Percentiles rank a stretch among this genome's conserved stretches.
These are phyloP conservation scores for Rhamnusium bicolor DNA, from an alignment of 2,888 invertebrate species.

Conservation along the genomic window DNA sequence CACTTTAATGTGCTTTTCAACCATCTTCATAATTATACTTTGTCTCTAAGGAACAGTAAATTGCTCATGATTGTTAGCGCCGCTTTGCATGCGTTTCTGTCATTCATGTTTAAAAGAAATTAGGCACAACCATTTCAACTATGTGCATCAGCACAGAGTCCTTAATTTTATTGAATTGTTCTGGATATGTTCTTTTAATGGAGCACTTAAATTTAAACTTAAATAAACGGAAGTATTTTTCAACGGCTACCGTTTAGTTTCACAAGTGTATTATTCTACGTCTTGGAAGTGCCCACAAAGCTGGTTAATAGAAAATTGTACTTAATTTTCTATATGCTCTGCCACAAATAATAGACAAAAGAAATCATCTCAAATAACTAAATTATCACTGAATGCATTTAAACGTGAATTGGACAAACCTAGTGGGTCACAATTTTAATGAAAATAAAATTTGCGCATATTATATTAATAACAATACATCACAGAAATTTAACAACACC, in stretches of 20 bases:
- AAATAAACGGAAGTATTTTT: background rate
- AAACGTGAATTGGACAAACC: too few relatives aligned
- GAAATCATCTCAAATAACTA: too few relatives aligned
- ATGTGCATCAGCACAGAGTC: slow-evolving; percentile 3
- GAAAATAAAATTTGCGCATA: too few relatives aligned
- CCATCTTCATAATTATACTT: slow-evolving; percentile 68
- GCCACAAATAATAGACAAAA: background rate
- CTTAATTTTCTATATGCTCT: background rate
- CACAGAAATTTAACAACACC: too few relatives aligned
- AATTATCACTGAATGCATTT: too few relatives aligned
- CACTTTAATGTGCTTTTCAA: slow-evolving; percentile 66
- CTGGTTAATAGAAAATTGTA: background rate
- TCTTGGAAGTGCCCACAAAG: background rate
- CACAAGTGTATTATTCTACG: background rate
- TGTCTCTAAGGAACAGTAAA: slow-evolving; percentile 65
- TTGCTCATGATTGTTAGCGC: slow-evolving; percentile 62
- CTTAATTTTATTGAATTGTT: background rate
- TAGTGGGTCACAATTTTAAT: too few relatives aligned
- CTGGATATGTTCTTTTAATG: background rate
- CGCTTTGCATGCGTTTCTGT: slow-evolving; percentile 51
- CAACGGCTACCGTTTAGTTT: background rate
- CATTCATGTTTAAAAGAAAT: slow-evolving; percentile 47
- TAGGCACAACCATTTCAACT: slow-evolving; percentile 23
- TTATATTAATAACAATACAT: too few relatives aligned
- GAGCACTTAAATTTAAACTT: background rate